A percentile compares a stretch with the other conserved stretches of the same genome.
These are phyloP conservation scores for Nyctereutes procyonoides DNA, from an alignment of 2,113 vertebrate species.

Conservation along the genomic window DNA sequence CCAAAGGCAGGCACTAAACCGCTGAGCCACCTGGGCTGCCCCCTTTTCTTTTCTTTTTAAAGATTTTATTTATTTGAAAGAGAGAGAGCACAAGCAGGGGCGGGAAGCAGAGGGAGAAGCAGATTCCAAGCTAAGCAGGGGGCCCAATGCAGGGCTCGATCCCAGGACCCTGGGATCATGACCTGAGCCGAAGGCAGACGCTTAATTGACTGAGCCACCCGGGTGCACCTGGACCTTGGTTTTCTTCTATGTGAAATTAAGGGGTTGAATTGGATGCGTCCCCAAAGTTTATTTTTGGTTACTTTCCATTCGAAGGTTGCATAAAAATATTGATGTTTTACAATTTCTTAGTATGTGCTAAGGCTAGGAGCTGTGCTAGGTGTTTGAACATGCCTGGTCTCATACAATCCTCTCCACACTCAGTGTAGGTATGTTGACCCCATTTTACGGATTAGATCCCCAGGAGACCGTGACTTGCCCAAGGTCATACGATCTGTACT, in stretches of 20 bases:
- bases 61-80: too few species aligned
- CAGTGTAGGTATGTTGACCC: neutral
- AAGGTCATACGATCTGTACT: neutral
- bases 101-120: too few species aligned
- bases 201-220: too few species aligned
- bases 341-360: neutral
- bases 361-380: neutral
- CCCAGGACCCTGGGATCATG: too few species aligned
- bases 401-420: neutral
- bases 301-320: neutral
- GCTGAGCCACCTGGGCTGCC: too few species aligned
- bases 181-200: too few species aligned
- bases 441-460: neutral
- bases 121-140: too few species aligned
- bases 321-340: neutral
- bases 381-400: neutral
- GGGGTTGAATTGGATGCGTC: neutral
- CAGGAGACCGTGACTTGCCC: neutral
- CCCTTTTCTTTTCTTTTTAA: too few species aligned
- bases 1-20: too few species aligned
- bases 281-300: neutral
- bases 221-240: neutral
- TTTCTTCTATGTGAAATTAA: slow-evolving; percentile 30
- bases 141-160: rapidly evolving
- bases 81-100: too few species aligned